phyloP scores from a whole-genome alignment of 2,113 vertebrate genomes.

The Istiophorus platypterus region DNA sequence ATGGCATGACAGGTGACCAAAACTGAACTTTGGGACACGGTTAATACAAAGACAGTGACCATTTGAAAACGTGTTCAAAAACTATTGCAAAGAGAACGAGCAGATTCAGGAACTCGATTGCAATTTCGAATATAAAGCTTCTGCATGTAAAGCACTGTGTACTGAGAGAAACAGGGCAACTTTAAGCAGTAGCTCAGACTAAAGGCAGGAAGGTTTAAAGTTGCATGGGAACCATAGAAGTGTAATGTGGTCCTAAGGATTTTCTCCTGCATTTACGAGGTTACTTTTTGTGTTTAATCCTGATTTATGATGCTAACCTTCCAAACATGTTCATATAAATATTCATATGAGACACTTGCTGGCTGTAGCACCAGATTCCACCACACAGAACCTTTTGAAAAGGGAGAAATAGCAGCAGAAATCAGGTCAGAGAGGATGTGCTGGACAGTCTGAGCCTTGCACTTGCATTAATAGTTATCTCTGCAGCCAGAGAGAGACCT shows the following conservation, averaged over 20 bases:
- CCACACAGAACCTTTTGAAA: constrained; percentile 35
- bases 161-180: constrained; percentile 65
- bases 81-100: constrained; percentile 61
- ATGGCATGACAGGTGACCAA: constrained; percentile 32
- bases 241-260: constrained; percentile 65
- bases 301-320: constrained; percentile 67
- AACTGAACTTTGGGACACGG: constrained; percentile 52
- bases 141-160: constrained; percentile 74
- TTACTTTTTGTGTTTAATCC: constrained; percentile 73
- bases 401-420: constrained; percentile 53
- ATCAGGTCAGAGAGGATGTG: constrained; percentile 34
- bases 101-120: constrained; percentile 58
- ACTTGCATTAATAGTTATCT: constrained; percentile 33
- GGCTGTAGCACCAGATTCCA: constrained; percentile 49
- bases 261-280: constrained; percentile 71
- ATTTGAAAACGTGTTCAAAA: constrained; percentile 47
- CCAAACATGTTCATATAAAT: constrained; percentile 57
- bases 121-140: constrained; percentile 70
- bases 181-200: constrained; percentile 68
- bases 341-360: constrained; percentile 52
- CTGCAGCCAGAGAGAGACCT: constrained; percentile 13
- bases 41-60: constrained; percentile 32
- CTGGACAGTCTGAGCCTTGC: constrained; percentile 40
- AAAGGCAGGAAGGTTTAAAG: constrained; percentile 76
- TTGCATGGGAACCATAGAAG: constrained; percentile 71